A percentile compares a stretch with the other conserved stretches of the same genome.
phyloP scores from a whole-genome alignment of 2,113 vertebrate genomes.

The Hemiprocne comata region DNA sequence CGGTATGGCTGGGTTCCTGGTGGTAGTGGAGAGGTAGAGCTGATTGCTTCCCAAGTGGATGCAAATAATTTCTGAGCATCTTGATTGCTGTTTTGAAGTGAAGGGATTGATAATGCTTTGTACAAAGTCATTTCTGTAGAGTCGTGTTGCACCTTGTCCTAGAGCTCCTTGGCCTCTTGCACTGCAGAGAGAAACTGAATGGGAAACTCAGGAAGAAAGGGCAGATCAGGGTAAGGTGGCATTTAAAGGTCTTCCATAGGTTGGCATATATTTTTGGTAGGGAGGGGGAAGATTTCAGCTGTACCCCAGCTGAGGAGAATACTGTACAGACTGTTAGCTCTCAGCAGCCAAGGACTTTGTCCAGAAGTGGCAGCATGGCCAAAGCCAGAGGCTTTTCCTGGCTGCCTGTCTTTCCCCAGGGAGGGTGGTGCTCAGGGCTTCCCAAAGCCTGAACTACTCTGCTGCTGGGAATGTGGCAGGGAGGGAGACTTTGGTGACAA shows the following conservation, averaged over 20 bases:
- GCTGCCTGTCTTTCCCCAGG: not conserved
- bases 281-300: not conserved
- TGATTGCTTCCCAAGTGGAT: not conserved
- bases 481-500: not conserved
- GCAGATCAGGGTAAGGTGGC: not conserved
- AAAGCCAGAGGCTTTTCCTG: not conserved
- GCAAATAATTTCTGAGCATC: not conserved
- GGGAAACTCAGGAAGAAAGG: not conserved
- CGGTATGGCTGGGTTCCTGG: not conserved
- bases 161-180: not conserved
- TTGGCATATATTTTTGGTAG: rapidly evolving
- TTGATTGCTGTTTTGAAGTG: not conserved
- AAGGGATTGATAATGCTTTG: not conserved
- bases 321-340: not conserved
- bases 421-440: rapidly evolving
- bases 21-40: not conserved
- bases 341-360: not conserved
- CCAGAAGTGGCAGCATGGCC: rapidly evolving
- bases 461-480: not conserved
- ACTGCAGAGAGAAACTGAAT: not conserved
- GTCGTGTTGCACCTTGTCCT: not conserved
- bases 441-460: not conserved
- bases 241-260: rapidly evolving
- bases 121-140: not conserved
- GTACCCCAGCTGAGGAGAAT: not conserved